Evolutionary conservation across 2,113 vertebrate species (phyloP).

Genomic region (Serilophus lunatus): DNA sequence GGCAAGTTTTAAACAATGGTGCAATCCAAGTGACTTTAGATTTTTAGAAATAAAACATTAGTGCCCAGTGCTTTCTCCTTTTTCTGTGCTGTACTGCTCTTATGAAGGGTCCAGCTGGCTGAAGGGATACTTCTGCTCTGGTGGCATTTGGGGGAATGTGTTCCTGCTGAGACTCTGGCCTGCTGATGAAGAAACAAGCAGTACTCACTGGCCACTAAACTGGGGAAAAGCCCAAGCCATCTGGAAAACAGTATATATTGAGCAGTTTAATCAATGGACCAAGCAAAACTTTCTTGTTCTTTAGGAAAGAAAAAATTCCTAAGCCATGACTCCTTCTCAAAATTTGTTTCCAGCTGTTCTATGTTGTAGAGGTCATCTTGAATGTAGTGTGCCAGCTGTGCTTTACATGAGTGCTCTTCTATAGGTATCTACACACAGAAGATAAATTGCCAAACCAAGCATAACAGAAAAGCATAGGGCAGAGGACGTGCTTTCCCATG

Average conservation of each 20-base stretch:
- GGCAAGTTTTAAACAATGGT: background rate
- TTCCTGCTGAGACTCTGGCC: background rate
- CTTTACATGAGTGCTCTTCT: background rate
- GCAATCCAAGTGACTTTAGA: background rate
- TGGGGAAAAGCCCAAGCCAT: background rate
- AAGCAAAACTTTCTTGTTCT: background rate
- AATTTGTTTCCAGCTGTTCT: background rate
- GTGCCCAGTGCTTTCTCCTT: background rate
- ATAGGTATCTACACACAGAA: background rate
- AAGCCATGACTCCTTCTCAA: background rate
- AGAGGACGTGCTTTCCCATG: background rate
- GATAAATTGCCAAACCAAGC: background rate
- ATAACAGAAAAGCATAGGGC: background rate
- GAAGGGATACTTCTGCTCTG: background rate
- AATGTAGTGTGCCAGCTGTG: background rate
- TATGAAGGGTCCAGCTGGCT: background rate
- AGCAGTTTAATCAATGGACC: background rate
- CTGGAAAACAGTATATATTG: background rate
- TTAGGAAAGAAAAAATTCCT: background rate
- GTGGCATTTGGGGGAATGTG: background rate
- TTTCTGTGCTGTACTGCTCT: background rate
- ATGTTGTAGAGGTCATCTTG: background rate
- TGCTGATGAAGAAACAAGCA: background rate
- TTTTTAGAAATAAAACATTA: background rate
- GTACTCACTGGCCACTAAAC: background rate